phyloP scores from a whole-genome alignment of 1,140 invertebrate genomes.

The Pachyrhynchus sulphureomaculatus region DNA sequence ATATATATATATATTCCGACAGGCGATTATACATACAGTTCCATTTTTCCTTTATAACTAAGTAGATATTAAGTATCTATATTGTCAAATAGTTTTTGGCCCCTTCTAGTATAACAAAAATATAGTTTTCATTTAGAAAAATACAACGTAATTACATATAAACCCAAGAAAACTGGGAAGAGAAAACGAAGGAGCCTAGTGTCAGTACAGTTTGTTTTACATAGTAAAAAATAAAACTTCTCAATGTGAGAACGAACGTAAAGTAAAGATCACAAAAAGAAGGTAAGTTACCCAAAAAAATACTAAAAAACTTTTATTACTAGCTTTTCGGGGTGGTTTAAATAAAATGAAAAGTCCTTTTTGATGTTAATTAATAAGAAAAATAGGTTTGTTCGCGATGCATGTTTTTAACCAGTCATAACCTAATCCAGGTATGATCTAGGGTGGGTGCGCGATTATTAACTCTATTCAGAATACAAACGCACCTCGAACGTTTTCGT shows the following conservation, averaged over 20 bases:
- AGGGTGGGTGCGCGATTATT: no score
- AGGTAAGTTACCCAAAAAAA: not conserved
- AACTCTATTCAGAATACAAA: no score
- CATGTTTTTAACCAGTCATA: no score
- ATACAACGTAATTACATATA: not conserved
- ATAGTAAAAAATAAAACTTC: slow-evolving; percentile 6
- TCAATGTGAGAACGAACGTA: slow-evolving; percentile 7
- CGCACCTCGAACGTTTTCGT: no score
- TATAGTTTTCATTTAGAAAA: not conserved
- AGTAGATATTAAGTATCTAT: slow-evolving; percentile 20
- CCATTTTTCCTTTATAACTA: no score
- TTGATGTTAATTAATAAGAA: no score
- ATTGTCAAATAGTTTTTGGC: slow-evolving; percentile 22
- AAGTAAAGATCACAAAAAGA: not conserved
- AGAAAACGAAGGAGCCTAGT: slow-evolving; percentile 9
- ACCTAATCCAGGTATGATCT: no score
- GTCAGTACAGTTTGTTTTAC: slow-evolving; percentile 5
- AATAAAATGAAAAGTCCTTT: no score
- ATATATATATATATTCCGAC: no score
- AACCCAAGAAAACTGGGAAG: not conserved
- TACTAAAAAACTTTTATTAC: not conserved
- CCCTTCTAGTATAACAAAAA: not conserved
- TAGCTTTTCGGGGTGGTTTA: not conserved
- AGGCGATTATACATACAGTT: no score
- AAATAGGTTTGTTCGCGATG: no score